Conservation (phyloP, 2,797 vertebrate genomes). For the Gadopsis bispinosus region DNA sequence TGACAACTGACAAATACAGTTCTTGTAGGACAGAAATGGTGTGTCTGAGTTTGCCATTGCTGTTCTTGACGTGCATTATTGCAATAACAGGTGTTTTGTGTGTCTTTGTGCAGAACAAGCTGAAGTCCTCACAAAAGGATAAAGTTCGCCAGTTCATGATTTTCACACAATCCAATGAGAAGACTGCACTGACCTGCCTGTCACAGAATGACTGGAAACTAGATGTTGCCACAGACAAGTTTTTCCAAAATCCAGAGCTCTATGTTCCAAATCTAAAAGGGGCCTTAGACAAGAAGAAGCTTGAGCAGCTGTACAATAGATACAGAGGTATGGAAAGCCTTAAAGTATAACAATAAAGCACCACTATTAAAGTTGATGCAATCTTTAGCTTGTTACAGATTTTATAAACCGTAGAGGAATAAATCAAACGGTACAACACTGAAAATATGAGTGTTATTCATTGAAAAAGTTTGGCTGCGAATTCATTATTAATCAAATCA, state of each 20-base stretch:
- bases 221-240: constrained; percentile 99
- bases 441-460: too few relatives aligned
- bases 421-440: background rate
- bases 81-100: background rate
- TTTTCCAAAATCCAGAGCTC: constrained; percentile 98
- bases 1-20: background rate
- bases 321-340: constrained; percentile 91
- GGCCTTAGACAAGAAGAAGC: constrained; percentile 94
- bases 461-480: background rate
- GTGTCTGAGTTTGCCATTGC: background rate
- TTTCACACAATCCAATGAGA: constrained; percentile 98
- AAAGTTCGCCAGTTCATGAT: constrained; percentile 99
- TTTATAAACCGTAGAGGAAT: background rate
- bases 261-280: constrained; percentile 95
- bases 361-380: background rate
- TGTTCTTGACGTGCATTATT: background rate
- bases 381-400: background rate
- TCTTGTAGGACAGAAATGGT: background rate
- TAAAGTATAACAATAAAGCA: background rate
- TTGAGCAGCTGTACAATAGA: constrained; percentile 97
- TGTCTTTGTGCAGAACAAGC: constrained; percentile 93
- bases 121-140: constrained; percentile 99
- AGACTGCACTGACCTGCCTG: constrained; percentile 96
- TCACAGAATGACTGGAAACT: constrained; percentile 99
- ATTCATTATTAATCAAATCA: background rate